Evolutionary conservation across 1,140 invertebrate species (phyloP).

Genomic region (Zaprionus lachaisei): DNA sequence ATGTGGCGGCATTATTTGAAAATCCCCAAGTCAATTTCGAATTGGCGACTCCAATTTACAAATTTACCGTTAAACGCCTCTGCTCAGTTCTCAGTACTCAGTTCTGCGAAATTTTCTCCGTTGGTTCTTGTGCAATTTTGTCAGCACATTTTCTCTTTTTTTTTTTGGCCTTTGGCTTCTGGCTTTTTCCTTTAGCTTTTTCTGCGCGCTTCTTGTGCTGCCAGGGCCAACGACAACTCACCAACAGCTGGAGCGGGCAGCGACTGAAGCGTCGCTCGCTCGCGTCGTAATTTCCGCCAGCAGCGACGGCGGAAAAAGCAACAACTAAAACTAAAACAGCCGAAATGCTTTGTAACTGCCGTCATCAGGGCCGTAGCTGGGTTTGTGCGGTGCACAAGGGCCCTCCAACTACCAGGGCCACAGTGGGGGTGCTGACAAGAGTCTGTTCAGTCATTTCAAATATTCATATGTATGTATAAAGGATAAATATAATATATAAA

Average conservation of each 20-base stretch:
- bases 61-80: neutral
- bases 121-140: constrained; percentile 49
- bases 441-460: too few species aligned
- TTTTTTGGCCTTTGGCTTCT: neutral
- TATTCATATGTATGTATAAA: too few species aligned
- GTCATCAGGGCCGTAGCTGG: neutral
- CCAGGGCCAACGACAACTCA: constrained; percentile 42
- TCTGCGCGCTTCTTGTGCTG: neutral
- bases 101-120: constrained; percentile 4
- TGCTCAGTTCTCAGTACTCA: neutral
- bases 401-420: too few species aligned
- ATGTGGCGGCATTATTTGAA: constrained; percentile 58
- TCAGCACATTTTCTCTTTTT: constrained; percentile 69
- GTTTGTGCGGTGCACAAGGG: too few species aligned
- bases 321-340: constrained; percentile 62
- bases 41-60: neutral
- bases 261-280: constrained; percentile 34
- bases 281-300: constrained; percentile 28
- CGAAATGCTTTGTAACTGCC: constrained; percentile 30
- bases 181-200: neutral
- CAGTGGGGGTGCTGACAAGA: too few species aligned
- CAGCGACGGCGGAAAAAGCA: constrained; percentile 47
- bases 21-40: neutral
- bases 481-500: too few species aligned
- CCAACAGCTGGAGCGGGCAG: constrained; percentile 62